Base-by-base conservation (phyloP, 2,888 invertebrate genomes). In the Ophonus ardosiacus region DNA sequence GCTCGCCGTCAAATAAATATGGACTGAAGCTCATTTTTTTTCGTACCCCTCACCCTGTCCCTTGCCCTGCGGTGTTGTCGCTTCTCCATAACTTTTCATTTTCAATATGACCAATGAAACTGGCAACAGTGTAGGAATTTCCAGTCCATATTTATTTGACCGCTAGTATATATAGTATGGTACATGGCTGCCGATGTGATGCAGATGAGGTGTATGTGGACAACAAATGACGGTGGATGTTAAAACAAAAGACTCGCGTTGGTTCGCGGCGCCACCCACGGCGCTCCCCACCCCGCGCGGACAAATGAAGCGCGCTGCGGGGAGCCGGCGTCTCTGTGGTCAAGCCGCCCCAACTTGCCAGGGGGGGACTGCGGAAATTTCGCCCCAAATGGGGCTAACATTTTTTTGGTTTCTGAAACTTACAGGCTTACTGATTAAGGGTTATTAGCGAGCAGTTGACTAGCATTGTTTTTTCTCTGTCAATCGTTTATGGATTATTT, bases 251-350 rank as follows among this genome's bases (percentile, higher is more conserved):
- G 56, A n/a, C 56, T 8, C 78, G 78, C 56, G 78, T 13, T 56
- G 78, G 31, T 76, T 56, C 78, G 21, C 56, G 78, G 78, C 78
- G 78, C 78, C 78, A 78, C 78, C 78, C 78, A 78, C 78, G 78
- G 78, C 24, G 78, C 57, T n/a, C 51, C 24, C 57, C 17, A n/a
- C 24, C 56, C 78, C 78, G 24, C 57, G 15, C 71, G 56, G 57
- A 78, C 78, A 78, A 78, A 78, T 78, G 78, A 78, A 78, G 57
- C 78, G 17, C 56, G 56, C 78, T n/a, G 57, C 78, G 57, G 78
- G 78, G 78, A 57, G 57, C 78, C 78, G 78, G 78, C 78, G 78
- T 78, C 78, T 78, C 78, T 78, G 56, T 76, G 76, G 24, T 43
- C 65, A 31, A 65, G 56, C 78, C 31, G 56, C 15, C 76, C 24